phyloP scores from a whole-genome alignment of 2,888 invertebrate genomes.

The Drosophila longiperda region DNA sequence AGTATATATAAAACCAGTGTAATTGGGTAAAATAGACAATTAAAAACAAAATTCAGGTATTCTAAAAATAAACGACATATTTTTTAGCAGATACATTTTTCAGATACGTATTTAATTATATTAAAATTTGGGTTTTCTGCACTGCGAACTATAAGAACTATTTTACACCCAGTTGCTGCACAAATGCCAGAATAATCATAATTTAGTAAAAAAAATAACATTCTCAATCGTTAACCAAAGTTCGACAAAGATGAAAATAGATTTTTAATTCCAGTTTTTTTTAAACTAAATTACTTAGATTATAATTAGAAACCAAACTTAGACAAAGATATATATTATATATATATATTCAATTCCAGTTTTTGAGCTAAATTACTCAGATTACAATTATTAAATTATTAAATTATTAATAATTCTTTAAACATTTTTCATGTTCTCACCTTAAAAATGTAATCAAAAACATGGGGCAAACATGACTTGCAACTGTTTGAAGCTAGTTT shows the following conservation, averaged over 20 bases:
- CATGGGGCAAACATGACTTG: background rate
- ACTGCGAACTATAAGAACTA: too few relatives aligned
- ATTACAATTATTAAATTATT: too few relatives aligned
- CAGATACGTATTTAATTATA: too few relatives aligned
- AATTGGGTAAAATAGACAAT: background rate
- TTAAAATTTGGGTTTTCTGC: too few relatives aligned
- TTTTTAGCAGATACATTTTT: background rate
- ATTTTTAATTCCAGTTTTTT: background rate
- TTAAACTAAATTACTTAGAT: background rate
- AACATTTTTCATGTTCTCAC: background rate
- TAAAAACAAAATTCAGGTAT: rapidly evolving
- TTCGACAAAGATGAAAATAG: background rate
- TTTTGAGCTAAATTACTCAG: background rate
- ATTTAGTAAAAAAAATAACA: background rate
- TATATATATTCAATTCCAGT: background rate
- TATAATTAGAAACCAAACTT: background rate
- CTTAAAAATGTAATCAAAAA: background rate
- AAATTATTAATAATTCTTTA: background rate
- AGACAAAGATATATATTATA: background rate
- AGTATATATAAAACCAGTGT: background rate
- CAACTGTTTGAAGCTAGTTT: constrained; percentile 22
- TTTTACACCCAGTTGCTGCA: too few relatives aligned
- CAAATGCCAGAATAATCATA: background rate
- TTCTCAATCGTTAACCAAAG: background rate
- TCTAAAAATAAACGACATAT: rapidly evolving